Evolutionary conservation across 2,888 invertebrate species (phyloP), one percentile per base, ranked within the genome.

Genomic region (Aleiodes alternator): DNA sequence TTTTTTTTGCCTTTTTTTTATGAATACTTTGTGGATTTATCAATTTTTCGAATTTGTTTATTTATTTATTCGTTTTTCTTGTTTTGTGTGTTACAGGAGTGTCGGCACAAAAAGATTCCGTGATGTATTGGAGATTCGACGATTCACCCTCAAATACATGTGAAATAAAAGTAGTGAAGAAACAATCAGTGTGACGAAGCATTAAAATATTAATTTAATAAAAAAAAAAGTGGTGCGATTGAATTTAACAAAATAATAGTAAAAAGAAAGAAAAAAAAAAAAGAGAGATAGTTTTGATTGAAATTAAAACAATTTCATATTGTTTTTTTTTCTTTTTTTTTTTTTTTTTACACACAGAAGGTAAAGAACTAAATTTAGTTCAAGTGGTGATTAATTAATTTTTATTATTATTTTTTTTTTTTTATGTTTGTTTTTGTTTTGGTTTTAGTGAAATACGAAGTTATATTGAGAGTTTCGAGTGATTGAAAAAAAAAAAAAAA

Each of bases 121-220:
- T 89, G 89, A 89, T 89, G 89, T 81, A 80, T 89, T 87, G 88
- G 87, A 88, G 88, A 86, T 88, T 88, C 81, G 85, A 83, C 84
- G 86, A 85, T 87, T 84, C 85, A 82, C 87, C 83, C 81, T 83
- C 83, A 80, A 87, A 86, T 86, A 87, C 87, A 84, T 86, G 88
- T 83, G 84, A 84, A 83, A 85, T 86, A 81, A 84, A 83, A 81
- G 85, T 84, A 84, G 84, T 84, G 79, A 80, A 81, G 78, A 83
- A 84, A 84, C 84, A 84, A 81, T 86, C 84, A 79, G 88, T 89
- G 88, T 89, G 89, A 89, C 88, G 80, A 88, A 87, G 82, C 84
- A 80, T 81, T 80, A 64, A 78, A 61, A 56, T 66, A n/a, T n/a
- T n/a, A n/a, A n/a, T n/a, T n/a, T n/a, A n/a, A n/a, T n/a, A n/a